These are phyloP conservation scores for Listronotus bonariensis DNA, from an alignment of 1,140 invertebrate genomes.

Conservation along the genomic window DNA sequence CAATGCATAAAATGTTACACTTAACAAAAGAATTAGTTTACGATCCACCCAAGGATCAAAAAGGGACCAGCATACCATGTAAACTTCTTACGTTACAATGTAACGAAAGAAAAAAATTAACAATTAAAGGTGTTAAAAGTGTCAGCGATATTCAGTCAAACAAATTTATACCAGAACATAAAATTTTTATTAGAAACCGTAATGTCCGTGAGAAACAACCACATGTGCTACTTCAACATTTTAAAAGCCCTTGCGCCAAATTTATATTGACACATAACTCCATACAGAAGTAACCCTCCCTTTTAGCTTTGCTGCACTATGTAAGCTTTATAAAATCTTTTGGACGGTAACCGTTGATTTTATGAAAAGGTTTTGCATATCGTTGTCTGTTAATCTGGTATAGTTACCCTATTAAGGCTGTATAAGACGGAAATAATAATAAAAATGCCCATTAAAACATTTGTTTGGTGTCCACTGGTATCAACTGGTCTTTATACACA, in stretches of 20 bases:
- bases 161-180: slow-evolving; percentile 38
- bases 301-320: not conserved
- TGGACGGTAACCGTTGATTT: not conserved
- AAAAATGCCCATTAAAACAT: too few species aligned
- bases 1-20: too few species aligned
- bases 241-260: slow-evolving; percentile 49
- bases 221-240: slow-evolving; percentile 43
- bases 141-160: slow-evolving; percentile 17
- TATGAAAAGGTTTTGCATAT: not conserved
- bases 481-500: too few species aligned
- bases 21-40: too few species aligned
- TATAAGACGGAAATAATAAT: too few species aligned
- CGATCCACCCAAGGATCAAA: too few species aligned
- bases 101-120: slow-evolving; percentile 14
- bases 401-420: too few species aligned
- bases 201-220: slow-evolving; percentile 52
- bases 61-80: too few species aligned
- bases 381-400: too few species aligned
- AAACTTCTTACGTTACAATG: too few species aligned
- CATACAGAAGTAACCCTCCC: slow-evolving; percentile 32
- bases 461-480: too few species aligned
- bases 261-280: slow-evolving; percentile 53
- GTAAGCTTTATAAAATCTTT: too few species aligned
- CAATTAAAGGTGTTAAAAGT: slow-evolving; percentile 31
- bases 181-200: slow-evolving; percentile 45